Evolutionary conservation across 2,797 vertebrate genomes (phyloP).

Genomic region (Scomberomorus guttatus): DNA sequence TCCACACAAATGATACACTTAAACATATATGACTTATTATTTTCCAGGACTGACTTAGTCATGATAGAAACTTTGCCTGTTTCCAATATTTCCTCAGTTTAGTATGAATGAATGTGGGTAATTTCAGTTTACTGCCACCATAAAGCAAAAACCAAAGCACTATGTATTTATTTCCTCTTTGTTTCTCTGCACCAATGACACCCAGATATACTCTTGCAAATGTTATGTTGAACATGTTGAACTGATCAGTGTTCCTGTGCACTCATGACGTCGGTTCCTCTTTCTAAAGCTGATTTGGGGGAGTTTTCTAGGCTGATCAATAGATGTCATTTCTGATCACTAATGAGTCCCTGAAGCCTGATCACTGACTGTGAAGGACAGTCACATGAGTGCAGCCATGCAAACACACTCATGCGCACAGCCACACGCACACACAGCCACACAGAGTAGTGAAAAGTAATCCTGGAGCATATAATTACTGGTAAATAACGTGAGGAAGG

Average conservation of each 20-base stretch:
- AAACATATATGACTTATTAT: too few species aligned
- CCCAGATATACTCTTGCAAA: neutral
- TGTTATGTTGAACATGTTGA: neutral
- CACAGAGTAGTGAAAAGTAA: neutral
- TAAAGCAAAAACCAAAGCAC: too few species aligned
- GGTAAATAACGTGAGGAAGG: too few species aligned
- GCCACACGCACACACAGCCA: constrained; percentile 5
- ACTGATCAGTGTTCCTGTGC: neutral
- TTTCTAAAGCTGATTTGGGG: constrained; percentile 28
- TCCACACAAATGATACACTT: too few species aligned
- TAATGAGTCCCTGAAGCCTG: constrained; percentile 68
- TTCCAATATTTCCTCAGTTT: too few species aligned
- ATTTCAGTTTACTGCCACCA: neutral
- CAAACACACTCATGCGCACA: constrained; percentile 19
- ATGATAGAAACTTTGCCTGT: neutral
- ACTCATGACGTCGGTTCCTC: constrained; percentile 22
- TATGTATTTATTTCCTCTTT: too few species aligned
- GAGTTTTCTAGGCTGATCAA: constrained; percentile 77
- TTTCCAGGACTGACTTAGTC: too few species aligned
- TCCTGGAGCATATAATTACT: neutral
- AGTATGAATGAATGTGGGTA: neutral
- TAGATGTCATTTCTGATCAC: constrained; percentile 74
- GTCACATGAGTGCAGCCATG: constrained; percentile 57
- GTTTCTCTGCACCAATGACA: neutral
- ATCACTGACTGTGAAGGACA: constrained; percentile 83